A percentile compares a stretch with the other conserved stretches of the same genome.
These are phyloP conservation scores for Bombycilla garrulus DNA, from an alignment of 2,113 vertebrate species.

Conservation along the genomic window DNA sequence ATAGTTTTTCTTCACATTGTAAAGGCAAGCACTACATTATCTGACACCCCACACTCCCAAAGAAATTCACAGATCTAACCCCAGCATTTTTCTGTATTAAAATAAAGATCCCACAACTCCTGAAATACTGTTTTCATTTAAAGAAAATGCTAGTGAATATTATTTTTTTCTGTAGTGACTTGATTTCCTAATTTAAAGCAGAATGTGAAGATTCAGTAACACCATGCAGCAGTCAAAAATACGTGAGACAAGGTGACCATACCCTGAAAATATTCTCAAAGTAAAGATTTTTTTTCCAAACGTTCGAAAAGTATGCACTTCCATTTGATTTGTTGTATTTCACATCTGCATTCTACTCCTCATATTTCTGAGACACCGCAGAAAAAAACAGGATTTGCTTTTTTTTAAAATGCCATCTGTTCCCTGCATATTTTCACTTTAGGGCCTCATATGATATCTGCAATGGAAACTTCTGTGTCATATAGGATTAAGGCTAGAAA, in stretches of 20 bases:
- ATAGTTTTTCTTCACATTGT: not conserved
- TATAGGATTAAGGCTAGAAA: not conserved
- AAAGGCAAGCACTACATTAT: not conserved
- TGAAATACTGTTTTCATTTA: not conserved
- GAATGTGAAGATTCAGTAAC: not conserved
- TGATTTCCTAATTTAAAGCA: not conserved
- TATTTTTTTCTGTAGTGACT: not conserved
- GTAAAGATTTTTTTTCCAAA: not conserved
- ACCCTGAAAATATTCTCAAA: not conserved
- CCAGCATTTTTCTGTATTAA: not conserved
- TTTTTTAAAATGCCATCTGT: constrained; percentile 27
- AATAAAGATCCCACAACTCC: not conserved
- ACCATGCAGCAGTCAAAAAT: not conserved
- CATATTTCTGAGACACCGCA: not conserved
- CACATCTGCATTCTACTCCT: constrained; percentile 35
- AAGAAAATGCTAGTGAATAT: not conserved
- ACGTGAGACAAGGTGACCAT: not conserved
- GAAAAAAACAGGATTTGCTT: not conserved
- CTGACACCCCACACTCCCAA: not conserved
- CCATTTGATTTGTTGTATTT: not conserved
- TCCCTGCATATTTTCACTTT: constrained; percentile 22
- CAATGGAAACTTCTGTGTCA: constrained; percentile 33
- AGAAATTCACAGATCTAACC: not conserved
- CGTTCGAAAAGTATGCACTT: not conserved
- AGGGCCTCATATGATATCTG: not conserved